These are phyloP conservation scores for Proisotoma minuta DNA, from an alignment of 2,888 invertebrate genomes.

Conservation along the genomic window DNA sequence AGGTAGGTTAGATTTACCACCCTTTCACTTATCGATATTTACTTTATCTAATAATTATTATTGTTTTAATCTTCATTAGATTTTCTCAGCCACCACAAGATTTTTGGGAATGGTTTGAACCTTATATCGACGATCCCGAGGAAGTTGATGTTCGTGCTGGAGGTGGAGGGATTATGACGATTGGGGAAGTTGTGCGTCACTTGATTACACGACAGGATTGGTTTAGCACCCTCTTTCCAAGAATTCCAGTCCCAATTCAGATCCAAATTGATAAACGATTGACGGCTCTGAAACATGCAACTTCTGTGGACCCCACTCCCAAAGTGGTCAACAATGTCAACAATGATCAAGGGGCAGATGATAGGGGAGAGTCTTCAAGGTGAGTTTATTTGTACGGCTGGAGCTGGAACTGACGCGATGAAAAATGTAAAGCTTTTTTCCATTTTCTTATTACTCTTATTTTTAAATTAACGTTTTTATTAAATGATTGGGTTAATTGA, in stretches of 20 bases:
- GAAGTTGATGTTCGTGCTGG: conserved; percentile 97
- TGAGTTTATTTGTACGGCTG: background rate
- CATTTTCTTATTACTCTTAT: background rate
- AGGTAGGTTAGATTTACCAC: conserved; percentile 54
- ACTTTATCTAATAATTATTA: background rate
- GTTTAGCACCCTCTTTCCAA: conserved; percentile 96
- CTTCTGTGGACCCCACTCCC: conserved; percentile 46
- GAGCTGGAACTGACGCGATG: background rate
- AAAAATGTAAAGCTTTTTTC: conserved; percentile 1
- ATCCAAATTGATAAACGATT: conserved; percentile 80
- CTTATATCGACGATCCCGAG: conserved; percentile 83
- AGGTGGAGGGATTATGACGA: conserved; percentile 85
- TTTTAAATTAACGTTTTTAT: too few species aligned
- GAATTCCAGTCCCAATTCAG: conserved; percentile 95
- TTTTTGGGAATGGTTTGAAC: conserved; percentile 94
- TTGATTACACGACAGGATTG: conserved; percentile 95
- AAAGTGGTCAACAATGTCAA: conserved; percentile 17
- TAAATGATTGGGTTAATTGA: conserved; percentile 1
- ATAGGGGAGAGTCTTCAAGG: conserved; percentile 52
- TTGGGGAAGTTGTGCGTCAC: conserved; percentile 87
- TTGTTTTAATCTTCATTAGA: conserved; percentile 55
- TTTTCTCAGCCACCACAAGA: conserved; percentile 95
- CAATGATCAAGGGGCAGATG: conserved; percentile 50
- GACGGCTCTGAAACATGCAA: conserved; percentile 57
- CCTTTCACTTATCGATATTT: background rate